phyloP scores from a whole-genome alignment of 2,797 vertebrate genomes.

The Mus minutoides region DNA sequence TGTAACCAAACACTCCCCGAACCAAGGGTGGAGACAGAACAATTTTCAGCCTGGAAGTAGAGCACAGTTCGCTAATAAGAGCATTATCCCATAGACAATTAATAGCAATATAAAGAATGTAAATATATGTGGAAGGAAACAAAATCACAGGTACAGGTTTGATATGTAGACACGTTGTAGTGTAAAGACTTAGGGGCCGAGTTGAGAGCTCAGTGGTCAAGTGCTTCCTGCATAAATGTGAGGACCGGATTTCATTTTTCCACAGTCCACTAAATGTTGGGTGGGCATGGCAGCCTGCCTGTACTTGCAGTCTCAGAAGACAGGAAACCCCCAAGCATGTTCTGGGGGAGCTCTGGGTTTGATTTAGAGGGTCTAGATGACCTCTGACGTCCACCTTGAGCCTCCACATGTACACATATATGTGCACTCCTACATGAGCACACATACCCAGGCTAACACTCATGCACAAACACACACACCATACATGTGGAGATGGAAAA shows the following conservation, averaged over 20 bases:
- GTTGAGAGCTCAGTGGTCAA: neutral
- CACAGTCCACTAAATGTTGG: neutral
- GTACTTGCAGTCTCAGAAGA: neutral
- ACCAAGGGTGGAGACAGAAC: too few species aligned
- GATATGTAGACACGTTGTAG: too few species aligned
- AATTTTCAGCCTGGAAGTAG: neutral
- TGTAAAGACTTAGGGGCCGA: neutral
- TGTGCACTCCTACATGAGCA: neutral
- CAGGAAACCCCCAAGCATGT: neutral
- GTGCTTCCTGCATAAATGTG: neutral
- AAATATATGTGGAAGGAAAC: neutral
- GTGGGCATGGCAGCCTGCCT: too few species aligned
- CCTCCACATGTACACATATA: neutral
- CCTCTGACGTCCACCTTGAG: too few species aligned
- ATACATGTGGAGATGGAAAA: neutral
- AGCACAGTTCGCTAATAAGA: neutral
- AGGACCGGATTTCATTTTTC: neutral
- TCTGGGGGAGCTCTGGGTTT: neutral
- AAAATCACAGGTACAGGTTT: neutral
- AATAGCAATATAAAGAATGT: neutral
- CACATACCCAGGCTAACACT: neutral
- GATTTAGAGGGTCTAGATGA: neutral
- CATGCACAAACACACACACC: neutral
- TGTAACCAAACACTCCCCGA: too few species aligned
- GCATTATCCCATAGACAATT: too few species aligned